Evolutionary conservation across 2,797 vertebrate genomes (phyloP), one percentile per base, ranked within the genome.

Genomic region (Cichlasoma orientale): DNA sequence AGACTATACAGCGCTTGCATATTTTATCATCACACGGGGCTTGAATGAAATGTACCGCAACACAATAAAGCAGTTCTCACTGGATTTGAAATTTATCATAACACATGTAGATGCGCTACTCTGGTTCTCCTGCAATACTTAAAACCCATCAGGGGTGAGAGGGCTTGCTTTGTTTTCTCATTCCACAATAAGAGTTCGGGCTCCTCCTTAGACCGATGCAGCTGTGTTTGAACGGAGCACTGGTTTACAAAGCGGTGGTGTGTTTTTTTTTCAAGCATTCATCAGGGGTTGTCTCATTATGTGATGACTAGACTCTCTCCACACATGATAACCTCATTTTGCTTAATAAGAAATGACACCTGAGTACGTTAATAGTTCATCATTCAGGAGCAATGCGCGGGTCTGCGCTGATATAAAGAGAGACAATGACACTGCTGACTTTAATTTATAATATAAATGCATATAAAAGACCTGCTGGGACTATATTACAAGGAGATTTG

Each of bases 281-380:
- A 88, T 93, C 86, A 83, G 56, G 47, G 23, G 29, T 23, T 41
- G 70, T 76, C 74, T 90, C 80, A 84, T 91, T 89, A 88, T 86
- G 31, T 79, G 33, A 58, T 82, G 79, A 85, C 79, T 68, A 61
- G 82, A 36, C 66, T 77, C 76, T 82, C 76, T 79, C 78, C 57
- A 78, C 68, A 66, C 71, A 87, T 82, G 77, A 88, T 88, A 79
- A 76, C 52, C 80, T 88, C 73, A 82, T 91, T 89, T 89, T 80
- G 78, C 68, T 78, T 79, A 68, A 87, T 75, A 78, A 71, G 68
- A 69, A 90, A 90, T 87, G 31, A 75, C 5, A 36, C 79, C 57
- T 1, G 9, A 73, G 66, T 76, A 44, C 38, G 83, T 82, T 63
- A 74, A 21, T 25, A n/a, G 52, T 86, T 90, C 66, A 80, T 91